Evolutionary conservation across 2,113 vertebrate species (phyloP).

Genomic region (Enhydra lutris): DNA sequence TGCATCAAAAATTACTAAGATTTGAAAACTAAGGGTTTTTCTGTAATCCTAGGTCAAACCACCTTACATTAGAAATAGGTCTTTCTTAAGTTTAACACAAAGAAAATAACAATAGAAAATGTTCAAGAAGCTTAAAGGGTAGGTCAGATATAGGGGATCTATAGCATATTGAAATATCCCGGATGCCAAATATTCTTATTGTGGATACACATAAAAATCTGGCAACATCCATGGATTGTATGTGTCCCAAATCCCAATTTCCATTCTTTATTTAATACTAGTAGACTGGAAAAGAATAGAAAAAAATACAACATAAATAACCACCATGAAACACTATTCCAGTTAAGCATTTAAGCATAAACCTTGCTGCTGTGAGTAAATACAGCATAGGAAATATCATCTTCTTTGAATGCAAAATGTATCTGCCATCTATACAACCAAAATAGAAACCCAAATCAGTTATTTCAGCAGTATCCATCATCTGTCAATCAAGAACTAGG

Average conservation of each 20-base stretch:
- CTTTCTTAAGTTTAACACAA: slow-evolving; percentile 11
- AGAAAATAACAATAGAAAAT: slow-evolving; percentile 46
- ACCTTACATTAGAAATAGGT: slow-evolving; percentile 23
- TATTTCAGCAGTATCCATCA: slow-evolving; percentile 27
- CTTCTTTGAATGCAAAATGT: slow-evolving; percentile 42
- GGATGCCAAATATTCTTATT: neutral
- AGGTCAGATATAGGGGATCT: neutral
- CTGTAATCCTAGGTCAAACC: slow-evolving; percentile 13
- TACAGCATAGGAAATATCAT: slow-evolving; percentile 10
- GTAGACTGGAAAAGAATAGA: neutral
- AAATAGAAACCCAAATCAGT: slow-evolving; percentile 58
- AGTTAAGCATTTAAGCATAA: slow-evolving; percentile 49
- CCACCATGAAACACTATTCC: slow-evolving; percentile 19
- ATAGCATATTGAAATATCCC: neutral
- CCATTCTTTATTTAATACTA: slow-evolving; percentile 1
- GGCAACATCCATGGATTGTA: neutral
- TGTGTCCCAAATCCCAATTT: neutral
- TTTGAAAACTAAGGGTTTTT: slow-evolving; percentile 52
- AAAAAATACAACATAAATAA: neutral
- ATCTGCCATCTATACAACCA: slow-evolving; percentile 22
- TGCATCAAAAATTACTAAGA: slow-evolving; percentile 52
- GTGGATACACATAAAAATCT: neutral
- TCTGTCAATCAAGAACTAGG: slow-evolving; percentile 36
- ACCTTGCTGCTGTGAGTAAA: slow-evolving; percentile 43
- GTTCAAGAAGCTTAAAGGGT: slow-evolving; percentile 14